Conservation (phyloP, 2,888 invertebrate species). For the Volucella zonaria region DNA sequence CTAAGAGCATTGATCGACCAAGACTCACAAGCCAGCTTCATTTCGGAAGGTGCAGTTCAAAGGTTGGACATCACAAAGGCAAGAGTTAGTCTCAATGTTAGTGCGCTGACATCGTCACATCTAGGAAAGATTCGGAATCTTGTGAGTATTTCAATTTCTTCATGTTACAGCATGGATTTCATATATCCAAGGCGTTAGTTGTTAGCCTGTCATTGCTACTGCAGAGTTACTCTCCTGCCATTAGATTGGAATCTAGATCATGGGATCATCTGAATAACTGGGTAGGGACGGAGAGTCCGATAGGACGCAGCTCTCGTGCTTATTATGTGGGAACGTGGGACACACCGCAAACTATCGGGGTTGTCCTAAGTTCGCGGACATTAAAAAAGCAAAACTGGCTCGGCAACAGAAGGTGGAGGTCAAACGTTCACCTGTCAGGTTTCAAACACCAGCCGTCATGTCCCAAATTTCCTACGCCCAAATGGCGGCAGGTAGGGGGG, state of each 20-base stretch:
- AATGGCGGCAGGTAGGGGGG: no score
- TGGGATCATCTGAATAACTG: conserved; percentile 19
- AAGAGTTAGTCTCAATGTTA: conserved; percentile 19
- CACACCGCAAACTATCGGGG: no score
- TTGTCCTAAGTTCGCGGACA: no score
- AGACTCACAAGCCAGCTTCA: neutral
- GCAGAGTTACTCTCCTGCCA: neutral
- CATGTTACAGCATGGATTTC: neutral
- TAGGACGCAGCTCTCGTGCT: conserved; percentile 2
- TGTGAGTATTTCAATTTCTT: conserved; percentile 1
- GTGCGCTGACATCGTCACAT: conserved; percentile 17
- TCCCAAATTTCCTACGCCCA: conserved; percentile 17
- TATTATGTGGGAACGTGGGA: no score
- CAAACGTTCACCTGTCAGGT: conserved; percentile 10
- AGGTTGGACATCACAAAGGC: conserved; percentile 17
- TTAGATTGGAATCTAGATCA: neutral
- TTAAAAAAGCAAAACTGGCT: no score
- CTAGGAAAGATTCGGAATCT: no score
- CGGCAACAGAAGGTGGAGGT: no score
- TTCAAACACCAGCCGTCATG: neutral
- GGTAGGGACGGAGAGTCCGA: conserved; percentile 3
- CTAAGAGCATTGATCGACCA: no score
- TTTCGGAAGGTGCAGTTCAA: conserved; percentile 27
- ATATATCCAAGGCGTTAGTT: no score
- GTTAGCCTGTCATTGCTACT: no score